Base-by-base conservation (phyloP, 2,888 invertebrate genomes). In the Limnephilus auricula region DNA sequence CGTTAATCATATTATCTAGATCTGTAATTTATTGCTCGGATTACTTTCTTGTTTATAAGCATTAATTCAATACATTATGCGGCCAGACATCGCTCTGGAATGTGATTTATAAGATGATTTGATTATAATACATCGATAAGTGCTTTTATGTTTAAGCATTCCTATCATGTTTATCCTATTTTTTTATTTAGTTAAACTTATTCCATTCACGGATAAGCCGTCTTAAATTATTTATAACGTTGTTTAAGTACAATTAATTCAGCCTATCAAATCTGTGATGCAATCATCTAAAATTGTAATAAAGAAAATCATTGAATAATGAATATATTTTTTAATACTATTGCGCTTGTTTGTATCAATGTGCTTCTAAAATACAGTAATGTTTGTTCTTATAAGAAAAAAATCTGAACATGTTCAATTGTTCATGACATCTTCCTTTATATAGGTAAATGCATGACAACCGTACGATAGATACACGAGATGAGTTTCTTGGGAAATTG, bases 71-170 rank as follows among this genome's bases (percentile, higher is more conserved):
- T 79, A 34, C 87, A 88, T 88, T 88, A 88, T 88, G 87, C 30
- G 87, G 87, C 87, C 78, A 30, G 79, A n/a, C 65, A 32, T 88
- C 65, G 87, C 34, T 88, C 87, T 79, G 87, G 87, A 37, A 79
- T 78, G 87, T 88, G 87, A 79, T 88, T 88, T 88, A 88, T 79
- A 78, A 88, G 78, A 79, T 88, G 87, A 88, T 88, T 34, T 79
- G 25, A 65, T 65, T 65, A 65, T 65, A 88, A 78, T 78, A 78
- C 79, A 32, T 88, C 87, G 87, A 88, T 88, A 79, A 88, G 87
- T 88, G 86, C 50, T 88, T 78, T 78, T 85, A n/a, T 85, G 50
- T 40, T 85, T 85, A 45, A 40, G 30, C 40, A n/a, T 40, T 9
- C 37, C 87, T 37, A 79, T 30, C 79, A 13, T 88, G 65, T 78